Evolutionary conservation across 2,888 invertebrate species (phyloP).

Genomic region (Nasonovia ribisnigri): DNA sequence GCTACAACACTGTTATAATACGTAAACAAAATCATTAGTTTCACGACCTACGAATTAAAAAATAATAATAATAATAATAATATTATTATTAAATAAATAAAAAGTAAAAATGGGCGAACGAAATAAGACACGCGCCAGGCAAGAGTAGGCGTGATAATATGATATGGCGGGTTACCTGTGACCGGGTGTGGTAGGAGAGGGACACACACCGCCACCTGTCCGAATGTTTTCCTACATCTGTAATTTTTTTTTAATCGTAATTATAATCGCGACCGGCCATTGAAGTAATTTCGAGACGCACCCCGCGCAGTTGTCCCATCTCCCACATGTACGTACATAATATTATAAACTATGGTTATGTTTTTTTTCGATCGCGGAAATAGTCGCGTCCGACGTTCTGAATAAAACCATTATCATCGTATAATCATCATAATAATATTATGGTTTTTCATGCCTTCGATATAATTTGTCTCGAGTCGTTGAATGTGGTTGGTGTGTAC

Average conservation of each 20-base stretch:
- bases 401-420: background rate
- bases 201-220: slow-evolving; percentile 49
- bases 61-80: slow-evolving; percentile 3
- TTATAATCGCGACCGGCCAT: slow-evolving; percentile 60
- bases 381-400: background rate
- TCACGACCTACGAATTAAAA: slow-evolving; percentile 12
- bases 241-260: slow-evolving; percentile 49
- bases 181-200: slow-evolving; percentile 31
- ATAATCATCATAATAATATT: background rate
- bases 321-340: background rate
- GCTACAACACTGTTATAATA: background rate
- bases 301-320: slow-evolving; percentile 2
- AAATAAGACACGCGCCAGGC: slow-evolving; percentile 26
- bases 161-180: slow-evolving; percentile 56
- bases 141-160: slow-evolving; percentile 57
- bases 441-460: background rate
- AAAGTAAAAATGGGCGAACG: slow-evolving; percentile 48
- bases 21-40: too few relatives aligned
- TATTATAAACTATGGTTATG: background rate
- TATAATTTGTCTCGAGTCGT: slow-evolving; percentile 42
- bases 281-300: slow-evolving; percentile 44
- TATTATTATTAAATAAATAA: slow-evolving; percentile 9
- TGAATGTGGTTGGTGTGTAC: background rate
- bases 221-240: slow-evolving; percentile 57
- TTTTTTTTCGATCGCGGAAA: slow-evolving; percentile 5